Conservation (phyloP, 2,113 vertebrate genomes). For the Plotosus lineatus region DNA sequence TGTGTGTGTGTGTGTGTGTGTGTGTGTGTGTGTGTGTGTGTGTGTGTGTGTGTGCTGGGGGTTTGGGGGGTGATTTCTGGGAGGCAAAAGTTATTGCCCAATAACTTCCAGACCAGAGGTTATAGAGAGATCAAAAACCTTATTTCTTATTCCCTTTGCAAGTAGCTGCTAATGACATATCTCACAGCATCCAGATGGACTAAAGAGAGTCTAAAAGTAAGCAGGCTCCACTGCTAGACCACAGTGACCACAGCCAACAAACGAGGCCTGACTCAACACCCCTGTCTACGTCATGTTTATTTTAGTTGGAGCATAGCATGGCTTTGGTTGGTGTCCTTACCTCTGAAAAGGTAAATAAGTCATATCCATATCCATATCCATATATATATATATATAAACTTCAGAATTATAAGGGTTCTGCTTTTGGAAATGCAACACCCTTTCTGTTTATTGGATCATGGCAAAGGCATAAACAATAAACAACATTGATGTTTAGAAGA, state of each 20-base stretch:
- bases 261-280: conserved; percentile 9
- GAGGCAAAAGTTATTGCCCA: conserved; percentile 51
- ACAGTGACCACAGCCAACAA: conserved; percentile 13
- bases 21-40: background rate
- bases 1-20: background rate
- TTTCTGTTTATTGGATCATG: background rate
- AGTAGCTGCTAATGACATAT: conserved; percentile 54
- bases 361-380: too few species aligned
- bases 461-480: background rate
- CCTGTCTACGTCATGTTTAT: background rate
- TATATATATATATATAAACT: too few species aligned
- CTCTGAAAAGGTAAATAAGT: conserved; percentile 13
- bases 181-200: conserved; percentile 57
- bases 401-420: too few species aligned
- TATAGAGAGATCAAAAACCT: conserved; percentile 55
- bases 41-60: conserved; percentile 3
- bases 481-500: background rate
- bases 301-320: background rate
- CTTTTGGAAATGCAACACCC: background rate
- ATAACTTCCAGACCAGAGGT: conserved; percentile 67
- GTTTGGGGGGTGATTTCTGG: conserved; percentile 40
- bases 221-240: background rate
- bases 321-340: background rate
- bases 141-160: conserved; percentile 55
- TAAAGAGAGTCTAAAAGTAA: conserved; percentile 33